Conservation (phyloP, 2,113 vertebrate species). For the Laticauda laticaudata region DNA sequence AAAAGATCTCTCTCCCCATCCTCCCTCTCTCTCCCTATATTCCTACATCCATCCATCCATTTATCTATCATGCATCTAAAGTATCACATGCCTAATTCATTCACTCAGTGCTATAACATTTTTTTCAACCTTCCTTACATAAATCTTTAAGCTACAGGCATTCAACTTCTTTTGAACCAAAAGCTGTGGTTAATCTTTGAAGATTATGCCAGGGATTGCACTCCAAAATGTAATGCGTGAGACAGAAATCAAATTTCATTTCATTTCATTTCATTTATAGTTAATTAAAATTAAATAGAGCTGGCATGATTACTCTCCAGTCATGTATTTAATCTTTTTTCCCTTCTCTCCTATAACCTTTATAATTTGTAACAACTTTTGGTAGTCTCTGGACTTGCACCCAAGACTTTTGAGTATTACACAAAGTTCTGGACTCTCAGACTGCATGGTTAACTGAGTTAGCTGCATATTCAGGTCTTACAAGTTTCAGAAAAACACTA, state of each 20-base stretch:
- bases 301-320: neutral
- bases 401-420: neutral
- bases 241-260: neutral
- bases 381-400: neutral
- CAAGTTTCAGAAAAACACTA: neutral
- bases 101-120: constrained; percentile 41
- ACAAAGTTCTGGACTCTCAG: neutral
- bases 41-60: neutral
- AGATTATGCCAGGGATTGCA: neutral
- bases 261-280: neutral
- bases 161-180: neutral
- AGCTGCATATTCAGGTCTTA: neutral
- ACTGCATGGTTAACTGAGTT: neutral
- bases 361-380: neutral
- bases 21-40: neutral
- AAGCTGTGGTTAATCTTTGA: neutral
- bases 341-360: neutral
- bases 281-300: neutral
- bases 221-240: neutral
- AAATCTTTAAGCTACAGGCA: neutral
- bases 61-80: constrained; percentile 39
- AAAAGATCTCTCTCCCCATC: neutral
- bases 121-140: constrained; percentile 31
- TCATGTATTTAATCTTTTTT: neutral
- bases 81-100: constrained; percentile 56